phyloP scores from a whole-genome alignment of 2,797 vertebrate species.

The Neosilurus mollespiculum region DNA sequence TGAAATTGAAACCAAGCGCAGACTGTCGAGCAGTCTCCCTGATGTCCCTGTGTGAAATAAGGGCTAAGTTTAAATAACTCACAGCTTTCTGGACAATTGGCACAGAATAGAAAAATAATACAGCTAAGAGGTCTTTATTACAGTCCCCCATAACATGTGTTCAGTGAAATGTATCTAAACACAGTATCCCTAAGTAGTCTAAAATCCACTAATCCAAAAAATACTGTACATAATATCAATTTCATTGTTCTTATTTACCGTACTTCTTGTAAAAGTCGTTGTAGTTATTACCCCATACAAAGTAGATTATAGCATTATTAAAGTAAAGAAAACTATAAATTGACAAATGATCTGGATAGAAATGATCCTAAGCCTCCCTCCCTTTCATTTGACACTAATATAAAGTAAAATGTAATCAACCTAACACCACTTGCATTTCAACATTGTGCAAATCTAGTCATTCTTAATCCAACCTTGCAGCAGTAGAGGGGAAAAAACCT shows the following conservation, averaged over 20 bases:
- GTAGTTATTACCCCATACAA: background rate
- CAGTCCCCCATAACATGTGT: slow-evolving; percentile 27
- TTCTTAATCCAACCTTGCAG: slow-evolving; percentile 22
- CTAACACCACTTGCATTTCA: slow-evolving; percentile 30
- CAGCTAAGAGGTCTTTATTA: slow-evolving; percentile 51
- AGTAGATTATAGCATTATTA: slow-evolving; percentile 7
- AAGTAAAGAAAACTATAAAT: slow-evolving; percentile 20
- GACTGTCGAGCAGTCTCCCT: slow-evolving; percentile 57
- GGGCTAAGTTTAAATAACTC: slow-evolving; percentile 58
- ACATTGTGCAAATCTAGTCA: slow-evolving; percentile 14
- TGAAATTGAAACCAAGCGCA: slow-evolving; percentile 64
- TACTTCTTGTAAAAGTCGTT: background rate
- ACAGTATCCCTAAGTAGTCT: slow-evolving; percentile 15
- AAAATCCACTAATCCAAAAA: slow-evolving; percentile 24
- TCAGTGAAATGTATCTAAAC: background rate
- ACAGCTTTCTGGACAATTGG: slow-evolving; percentile 56
- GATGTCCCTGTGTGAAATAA: slow-evolving; percentile 63
- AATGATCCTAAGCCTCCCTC: slow-evolving; percentile 2
- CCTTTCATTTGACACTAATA: slow-evolving; percentile 26
- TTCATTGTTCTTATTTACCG: slow-evolving; percentile 17
- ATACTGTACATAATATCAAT: slow-evolving; percentile 14
- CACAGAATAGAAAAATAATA: slow-evolving; percentile 50
- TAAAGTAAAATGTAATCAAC: slow-evolving; percentile 45
- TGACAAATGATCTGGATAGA: slow-evolving; percentile 41
- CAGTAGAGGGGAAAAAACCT: slow-evolving; percentile 21